A percentile compares a stretch with the other conserved stretches of the same genome.
Evolutionary conservation across 2,888 invertebrate species (phyloP).

Genomic region (Eristalis intricaria): DNA sequence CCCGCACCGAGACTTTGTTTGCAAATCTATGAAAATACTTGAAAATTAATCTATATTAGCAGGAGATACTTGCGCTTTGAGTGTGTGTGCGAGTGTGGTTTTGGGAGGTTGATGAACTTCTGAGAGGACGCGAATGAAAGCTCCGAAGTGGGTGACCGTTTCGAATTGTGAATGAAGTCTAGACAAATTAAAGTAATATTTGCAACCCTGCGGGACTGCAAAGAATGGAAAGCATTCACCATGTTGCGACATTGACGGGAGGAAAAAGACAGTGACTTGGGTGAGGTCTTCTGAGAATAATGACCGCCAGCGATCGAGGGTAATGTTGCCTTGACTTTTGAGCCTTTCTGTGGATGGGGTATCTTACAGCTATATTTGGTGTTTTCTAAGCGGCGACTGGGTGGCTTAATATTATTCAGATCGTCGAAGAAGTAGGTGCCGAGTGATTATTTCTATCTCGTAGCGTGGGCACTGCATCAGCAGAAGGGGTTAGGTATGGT

Average conservation of each 20-base stretch:
- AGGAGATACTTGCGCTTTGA: neutral
- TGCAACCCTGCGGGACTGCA: neutral
- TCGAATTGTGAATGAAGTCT: neutral
- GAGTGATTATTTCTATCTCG: no score
- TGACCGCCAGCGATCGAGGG: no score
- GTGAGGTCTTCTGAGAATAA: neutral
- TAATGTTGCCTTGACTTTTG: no score
- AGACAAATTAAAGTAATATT: neutral
- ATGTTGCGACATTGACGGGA: neutral
- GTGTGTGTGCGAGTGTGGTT: neutral
- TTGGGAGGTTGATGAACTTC: neutral
- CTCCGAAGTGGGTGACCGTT: neutral
- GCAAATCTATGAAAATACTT: conserved; percentile 40
- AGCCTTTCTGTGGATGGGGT: no score
- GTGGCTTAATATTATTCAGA: no score
- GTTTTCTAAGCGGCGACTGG: no score
- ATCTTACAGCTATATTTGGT: no score
- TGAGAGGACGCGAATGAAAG: neutral
- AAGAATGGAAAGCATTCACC: neutral
- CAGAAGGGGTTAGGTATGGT: no score
- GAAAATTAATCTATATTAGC: conserved; percentile 46
- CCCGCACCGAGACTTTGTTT: conserved; percentile 27
- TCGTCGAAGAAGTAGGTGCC: no score
- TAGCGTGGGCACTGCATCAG: no score
- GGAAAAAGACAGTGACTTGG: neutral